Evolutionary conservation across 1,140 invertebrate species (phyloP), one percentile per base, ranked within the genome.

Genomic region (Hyposmocoma kahamanoa): DNA sequence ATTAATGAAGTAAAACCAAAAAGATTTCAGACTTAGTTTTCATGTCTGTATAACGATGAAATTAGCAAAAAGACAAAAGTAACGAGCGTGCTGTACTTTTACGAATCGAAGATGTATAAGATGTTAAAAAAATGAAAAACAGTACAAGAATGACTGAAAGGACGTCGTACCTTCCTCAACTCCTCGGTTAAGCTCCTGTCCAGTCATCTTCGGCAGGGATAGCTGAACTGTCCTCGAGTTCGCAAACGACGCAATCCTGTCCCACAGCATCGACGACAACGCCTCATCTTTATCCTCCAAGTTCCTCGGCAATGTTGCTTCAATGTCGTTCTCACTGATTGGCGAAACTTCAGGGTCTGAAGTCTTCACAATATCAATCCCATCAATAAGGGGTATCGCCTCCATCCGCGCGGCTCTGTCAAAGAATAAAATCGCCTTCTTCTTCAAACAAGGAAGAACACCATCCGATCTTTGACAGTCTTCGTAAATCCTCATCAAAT

Each of bases 391-490:
- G 0, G 89, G 87, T 17, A 94, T 87, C 9, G 87, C 88, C 22
- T 93, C 91, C 71, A 93, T 91, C 43, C 90, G 88, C 0, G 90
- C 88, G 5, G 92, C 85, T 32, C 92, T 86, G 50, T 94, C 92
- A 47, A 94, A 90, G 62, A 94, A 93, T 0, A 91, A 84, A 47
- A 94, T 91, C 0, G 92, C 92, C 65, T 94, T 94, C 72, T 92
- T 93, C 82, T 94, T 94, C n/a, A 94, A 74, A 68, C 93, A 94
- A 11, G 91, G 89, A 8, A 91, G 85, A 20, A 94, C 84, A 19
- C 83, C 86, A 42, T 89, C 87, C 0, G 88, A 65, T 48, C 85
- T 85, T 43, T 86, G 83, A 60, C 90, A 91, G 51, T 92, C 90
- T 56, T 92, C 90, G 56, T 90, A 91, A 45, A 91, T 84, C 63